phyloP scores from a whole-genome alignment of 2,888 invertebrate species.

The Hyalella azteca region DNA sequence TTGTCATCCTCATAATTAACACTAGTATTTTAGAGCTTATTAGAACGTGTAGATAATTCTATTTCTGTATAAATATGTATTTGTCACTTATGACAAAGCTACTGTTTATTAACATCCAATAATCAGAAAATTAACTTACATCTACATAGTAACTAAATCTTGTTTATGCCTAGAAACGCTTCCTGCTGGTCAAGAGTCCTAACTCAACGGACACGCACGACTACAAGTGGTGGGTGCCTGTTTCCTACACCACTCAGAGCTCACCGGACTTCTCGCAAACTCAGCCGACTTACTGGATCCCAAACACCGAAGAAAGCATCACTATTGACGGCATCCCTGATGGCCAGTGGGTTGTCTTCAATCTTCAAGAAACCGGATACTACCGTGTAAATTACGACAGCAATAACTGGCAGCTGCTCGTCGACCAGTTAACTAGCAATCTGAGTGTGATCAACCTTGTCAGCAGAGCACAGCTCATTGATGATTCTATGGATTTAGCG shows the following conservation, averaged over 20 bases:
- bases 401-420: constrained; percentile 77
- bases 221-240: constrained; percentile 69
- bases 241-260: constrained; percentile 68
- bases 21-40: no score
- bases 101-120: no score
- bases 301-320: constrained; percentile 62
- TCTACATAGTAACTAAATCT: not conserved
- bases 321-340: constrained; percentile 42
- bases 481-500: constrained; percentile 68
- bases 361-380: constrained; percentile 81
- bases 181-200: constrained; percentile 67
- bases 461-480: constrained; percentile 86
- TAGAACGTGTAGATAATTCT: no score
- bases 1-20: no score
- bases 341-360: constrained; percentile 74
- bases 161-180: constrained; percentile 67
- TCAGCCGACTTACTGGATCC: constrained; percentile 68
- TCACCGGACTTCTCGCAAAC: constrained; percentile 67
- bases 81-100: no score
- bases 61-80: no score
- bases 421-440: constrained; percentile 70
- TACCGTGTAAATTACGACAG: constrained; percentile 76
- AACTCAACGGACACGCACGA: constrained; percentile 59
- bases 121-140: not conserved
- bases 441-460: constrained; percentile 74